A percentile compares a stretch with the other conserved stretches of the same genome.
Conservation (phyloP, 2,113 vertebrate species). For the Pipa parva region DNA sequence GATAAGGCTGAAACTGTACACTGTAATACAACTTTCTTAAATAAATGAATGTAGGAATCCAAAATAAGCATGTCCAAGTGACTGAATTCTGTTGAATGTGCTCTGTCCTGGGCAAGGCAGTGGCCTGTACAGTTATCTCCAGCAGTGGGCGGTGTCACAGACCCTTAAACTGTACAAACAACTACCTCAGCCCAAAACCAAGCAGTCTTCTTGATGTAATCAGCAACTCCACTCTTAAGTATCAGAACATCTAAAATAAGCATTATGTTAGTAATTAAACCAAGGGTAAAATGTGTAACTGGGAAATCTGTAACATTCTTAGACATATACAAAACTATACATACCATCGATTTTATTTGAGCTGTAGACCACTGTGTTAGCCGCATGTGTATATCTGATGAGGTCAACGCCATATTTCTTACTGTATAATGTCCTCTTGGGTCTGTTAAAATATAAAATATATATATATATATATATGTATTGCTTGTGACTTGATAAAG, state of each 20-base stretch:
- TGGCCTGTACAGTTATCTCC: slow-evolving; percentile 99
- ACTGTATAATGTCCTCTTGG: slow-evolving; percentile 96
- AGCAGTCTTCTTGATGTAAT: slow-evolving; percentile 50
- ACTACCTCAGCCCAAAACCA: slow-evolving; percentile 98
- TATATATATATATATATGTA: slow-evolving; percentile 18
- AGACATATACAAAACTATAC: slow-evolving; percentile 46
- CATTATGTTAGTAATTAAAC: not conserved
- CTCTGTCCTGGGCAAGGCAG: slow-evolving; percentile 97
- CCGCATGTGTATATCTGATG: slow-evolving; percentile 96
- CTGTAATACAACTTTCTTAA: no score
- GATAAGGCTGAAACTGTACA: no score
- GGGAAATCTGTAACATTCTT: no score
- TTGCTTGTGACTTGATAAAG: no score
- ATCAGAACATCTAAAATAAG: not conserved
- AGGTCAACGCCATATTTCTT: slow-evolving; percentile 98
- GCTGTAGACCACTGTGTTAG: slow-evolving; percentile 98
- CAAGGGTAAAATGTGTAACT: not conserved
- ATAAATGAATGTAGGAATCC: no score
- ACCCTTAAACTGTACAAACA: slow-evolving; percentile 99
- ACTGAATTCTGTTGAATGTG: slow-evolving; percentile 53
- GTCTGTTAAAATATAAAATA: slow-evolving; percentile 69
- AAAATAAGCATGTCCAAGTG: not conserved
- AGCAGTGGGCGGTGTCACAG: slow-evolving; percentile 98
- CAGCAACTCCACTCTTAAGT: not conserved
- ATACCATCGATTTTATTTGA: slow-evolving; percentile 99